Evolutionary conservation across 2,888 invertebrate genomes (phyloP), one percentile per base, ranked within the genome.

Genomic region (Arge pagana): DNA sequence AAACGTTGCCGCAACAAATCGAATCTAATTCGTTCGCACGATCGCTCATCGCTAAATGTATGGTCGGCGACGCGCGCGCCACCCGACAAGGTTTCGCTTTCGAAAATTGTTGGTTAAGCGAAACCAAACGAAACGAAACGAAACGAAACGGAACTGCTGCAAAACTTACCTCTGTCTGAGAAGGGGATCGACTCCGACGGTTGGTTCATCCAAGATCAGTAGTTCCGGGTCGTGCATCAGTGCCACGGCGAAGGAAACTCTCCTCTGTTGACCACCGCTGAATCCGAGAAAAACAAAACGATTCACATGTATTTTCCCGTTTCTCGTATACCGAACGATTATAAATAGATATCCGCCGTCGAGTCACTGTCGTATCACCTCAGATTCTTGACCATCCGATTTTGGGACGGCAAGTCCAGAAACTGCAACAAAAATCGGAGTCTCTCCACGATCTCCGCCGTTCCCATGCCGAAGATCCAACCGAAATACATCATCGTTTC

Each of bases 401-500:
- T 89, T 74, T 90, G 88, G 63, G 90, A 89, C 33, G 96, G 95
- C 70, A 96, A 80, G 77, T 95, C 93, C 39, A 96, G 83, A 77
- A 96, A 95, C 74, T 93, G 90, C 23, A 95, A 80, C 13, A 96
- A 81, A 78, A 96, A 95, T 66, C 88, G 85, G 61, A 92, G 85
- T 63, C 95, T 83, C 61, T 90, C 89, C 48, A 82, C 79, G 62
- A 96, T 93, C 78, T 93, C 90, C 19, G 82, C 75, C 24, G 89
- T 88, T 71, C 85, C 82, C 95, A 96, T 95, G 61, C 93, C 92
- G 77, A 94, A 94, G 69, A 96, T 92, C 87, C 94, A 91, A 33
- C 96, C 96, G 78, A 96, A 96, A 77, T 95, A 96, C 86, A 90
- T 88, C 89, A 96, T 90, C 0, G 96, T 96, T 77, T 96, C 96